Percentiles rank a stretch among this genome's conserved stretches.
phyloP scores from a whole-genome alignment of 2,888 invertebrate genomes.

The Drosophila subsilvestris region DNA sequence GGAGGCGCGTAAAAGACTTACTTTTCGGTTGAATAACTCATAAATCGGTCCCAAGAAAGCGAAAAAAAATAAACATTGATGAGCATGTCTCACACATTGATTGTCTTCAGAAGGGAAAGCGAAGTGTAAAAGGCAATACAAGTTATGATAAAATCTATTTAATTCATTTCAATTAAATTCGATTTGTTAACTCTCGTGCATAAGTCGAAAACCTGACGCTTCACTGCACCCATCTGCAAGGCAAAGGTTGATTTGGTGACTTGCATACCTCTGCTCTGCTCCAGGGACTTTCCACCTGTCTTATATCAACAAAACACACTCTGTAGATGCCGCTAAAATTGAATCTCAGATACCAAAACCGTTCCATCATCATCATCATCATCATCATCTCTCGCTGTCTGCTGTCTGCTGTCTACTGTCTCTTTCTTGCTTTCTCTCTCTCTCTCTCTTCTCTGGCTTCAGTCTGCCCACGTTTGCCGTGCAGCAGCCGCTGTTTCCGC shows the following conservation, averaged over 20 bases:
- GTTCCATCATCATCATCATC: background rate
- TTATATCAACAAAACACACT: background rate
- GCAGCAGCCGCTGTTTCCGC: conserved; percentile 69
- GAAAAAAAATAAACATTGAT: too few relatives aligned
- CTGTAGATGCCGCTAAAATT: background rate
- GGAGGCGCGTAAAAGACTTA: too few relatives aligned
- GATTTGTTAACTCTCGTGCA: background rate
- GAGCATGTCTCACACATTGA: too few relatives aligned
- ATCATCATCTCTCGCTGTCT: background rate
- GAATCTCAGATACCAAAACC: background rate
- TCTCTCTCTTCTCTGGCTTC: background rate
- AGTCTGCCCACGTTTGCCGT: conserved; percentile 74
- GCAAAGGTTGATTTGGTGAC: too few relatives aligned
- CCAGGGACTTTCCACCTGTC: background rate
- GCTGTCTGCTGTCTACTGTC: background rate
- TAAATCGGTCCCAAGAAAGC: too few relatives aligned
- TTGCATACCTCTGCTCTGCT: background rate
- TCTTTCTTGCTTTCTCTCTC: background rate
- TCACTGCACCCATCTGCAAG: background rate
- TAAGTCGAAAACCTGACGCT: too few relatives aligned
- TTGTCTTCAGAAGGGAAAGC: too few relatives aligned
- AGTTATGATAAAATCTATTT: too few relatives aligned
- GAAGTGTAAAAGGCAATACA: too few relatives aligned
- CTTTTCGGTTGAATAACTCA: too few relatives aligned
- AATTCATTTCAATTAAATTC: background rate